Conservation (phyloP, 2,113 vertebrate species). For the Seriola aureovittata region DNA sequence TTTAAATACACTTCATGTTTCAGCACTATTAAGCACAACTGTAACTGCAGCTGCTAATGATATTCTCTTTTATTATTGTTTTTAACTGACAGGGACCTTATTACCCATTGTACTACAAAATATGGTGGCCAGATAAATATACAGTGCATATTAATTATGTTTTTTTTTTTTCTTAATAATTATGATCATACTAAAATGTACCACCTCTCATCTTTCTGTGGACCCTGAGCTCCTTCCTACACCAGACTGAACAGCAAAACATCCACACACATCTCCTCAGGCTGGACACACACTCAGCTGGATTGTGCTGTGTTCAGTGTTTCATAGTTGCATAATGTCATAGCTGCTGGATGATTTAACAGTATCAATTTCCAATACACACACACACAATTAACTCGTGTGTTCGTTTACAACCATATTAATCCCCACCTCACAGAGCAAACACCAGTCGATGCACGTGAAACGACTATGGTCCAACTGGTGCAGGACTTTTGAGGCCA, state of each 20-base stretch:
- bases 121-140: neutral
- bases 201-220: neutral
- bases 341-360: conserved; percentile 3
- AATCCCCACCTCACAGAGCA: neutral
- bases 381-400: neutral
- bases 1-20: neutral
- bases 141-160: too few species aligned
- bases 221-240: neutral
- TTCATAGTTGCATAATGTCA: neutral
- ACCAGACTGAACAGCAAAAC: neutral
- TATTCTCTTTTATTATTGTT: too few species aligned
- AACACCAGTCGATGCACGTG: neutral
- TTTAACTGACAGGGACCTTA: too few species aligned
- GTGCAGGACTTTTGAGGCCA: neutral
- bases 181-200: too few species aligned
- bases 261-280: neutral
- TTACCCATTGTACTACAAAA: too few species aligned
- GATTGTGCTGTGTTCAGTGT: neutral
- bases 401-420: neutral
- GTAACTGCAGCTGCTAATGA: too few species aligned
- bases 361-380: neutral
- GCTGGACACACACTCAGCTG: neutral
- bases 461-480: neutral
- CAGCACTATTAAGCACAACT: neutral
- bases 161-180: too few species aligned